Conservation (phyloP, 1,140 invertebrate genomes). For the Magallana ariakensis region DNA sequence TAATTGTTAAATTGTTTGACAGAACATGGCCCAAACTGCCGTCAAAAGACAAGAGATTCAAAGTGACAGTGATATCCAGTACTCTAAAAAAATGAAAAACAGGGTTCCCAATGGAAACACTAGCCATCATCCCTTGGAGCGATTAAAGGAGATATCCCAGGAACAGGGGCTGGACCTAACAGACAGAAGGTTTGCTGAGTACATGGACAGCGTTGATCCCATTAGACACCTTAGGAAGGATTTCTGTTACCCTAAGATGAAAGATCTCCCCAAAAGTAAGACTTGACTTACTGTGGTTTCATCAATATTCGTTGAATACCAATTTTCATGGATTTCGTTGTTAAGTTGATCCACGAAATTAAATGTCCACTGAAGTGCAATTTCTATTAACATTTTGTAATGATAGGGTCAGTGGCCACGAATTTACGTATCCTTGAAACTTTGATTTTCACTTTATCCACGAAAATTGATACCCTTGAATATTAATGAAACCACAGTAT, state of each 20-base stretch:
- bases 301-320: no score
- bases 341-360: no score
- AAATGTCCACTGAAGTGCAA: no score
- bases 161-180: constrained; percentile 62
- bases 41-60: background rate
- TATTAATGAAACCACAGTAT: no score
- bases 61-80: background rate
- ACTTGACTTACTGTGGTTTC: no score
- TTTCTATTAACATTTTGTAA: no score
- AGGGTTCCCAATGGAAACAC: background rate
- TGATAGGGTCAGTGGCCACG: no score
- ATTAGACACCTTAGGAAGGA: constrained; percentile 74
- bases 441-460: no score
- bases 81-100: background rate
- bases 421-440: no score
- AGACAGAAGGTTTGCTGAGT: constrained; percentile 76
- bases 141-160: constrained; percentile 56
- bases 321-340: no score
- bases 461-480: no score
- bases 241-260: constrained; percentile 80
- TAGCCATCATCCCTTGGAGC: constrained; percentile 56
- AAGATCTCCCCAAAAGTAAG: constrained; percentile 76
- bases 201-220: constrained; percentile 79
- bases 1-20: no score
- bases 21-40: background rate